Percentiles rank a stretch among this genome's conserved stretches.
Evolutionary conservation across 2,113 vertebrate genomes (phyloP).

Genomic region (Lampris megalopsis): DNA sequence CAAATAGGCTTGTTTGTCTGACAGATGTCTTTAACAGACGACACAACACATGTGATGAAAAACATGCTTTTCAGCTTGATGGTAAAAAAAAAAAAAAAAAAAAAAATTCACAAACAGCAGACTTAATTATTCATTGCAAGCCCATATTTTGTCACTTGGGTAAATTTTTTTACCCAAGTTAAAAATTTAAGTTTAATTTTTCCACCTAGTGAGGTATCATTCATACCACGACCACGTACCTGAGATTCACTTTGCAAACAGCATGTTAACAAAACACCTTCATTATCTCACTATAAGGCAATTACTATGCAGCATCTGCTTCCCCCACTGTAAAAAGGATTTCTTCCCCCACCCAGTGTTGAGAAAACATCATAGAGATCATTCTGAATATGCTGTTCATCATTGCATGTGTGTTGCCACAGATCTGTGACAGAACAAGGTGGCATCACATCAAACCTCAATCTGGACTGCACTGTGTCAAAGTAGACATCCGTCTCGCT

Average conservation of each 20-base stretch:
- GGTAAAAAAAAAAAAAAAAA: too few species aligned
- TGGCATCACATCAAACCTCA: background rate
- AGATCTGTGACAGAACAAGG: background rate
- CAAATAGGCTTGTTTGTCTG: background rate
- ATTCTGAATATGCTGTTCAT: slow-evolving; percentile 6
- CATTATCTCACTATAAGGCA: slow-evolving; percentile 46
- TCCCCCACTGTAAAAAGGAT: slow-evolving; percentile 25
- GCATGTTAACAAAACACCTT: slow-evolving; percentile 20
- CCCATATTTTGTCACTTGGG: background rate
- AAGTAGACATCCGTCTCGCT: slow-evolving; percentile 27
- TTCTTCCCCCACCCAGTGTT: background rate
- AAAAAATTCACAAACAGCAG: background rate
- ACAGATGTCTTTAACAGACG: background rate
- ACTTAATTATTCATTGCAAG: background rate
- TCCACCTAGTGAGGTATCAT: background rate
- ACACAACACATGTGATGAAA: background rate
- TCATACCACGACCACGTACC: slow-evolving; percentile 3
- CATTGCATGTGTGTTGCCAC: background rate
- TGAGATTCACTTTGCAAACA: slow-evolving; percentile 18
- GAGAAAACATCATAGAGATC: background rate
- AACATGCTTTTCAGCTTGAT: background rate
- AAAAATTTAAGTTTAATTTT: too few species aligned
- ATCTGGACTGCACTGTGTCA: slow-evolving; percentile 36
- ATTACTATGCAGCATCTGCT: slow-evolving; percentile 57
- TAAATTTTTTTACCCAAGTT: too few species aligned